Evolutionary conservation across 2,888 invertebrate genomes (phyloP).

Genomic region (Eilema caniola): DNA sequence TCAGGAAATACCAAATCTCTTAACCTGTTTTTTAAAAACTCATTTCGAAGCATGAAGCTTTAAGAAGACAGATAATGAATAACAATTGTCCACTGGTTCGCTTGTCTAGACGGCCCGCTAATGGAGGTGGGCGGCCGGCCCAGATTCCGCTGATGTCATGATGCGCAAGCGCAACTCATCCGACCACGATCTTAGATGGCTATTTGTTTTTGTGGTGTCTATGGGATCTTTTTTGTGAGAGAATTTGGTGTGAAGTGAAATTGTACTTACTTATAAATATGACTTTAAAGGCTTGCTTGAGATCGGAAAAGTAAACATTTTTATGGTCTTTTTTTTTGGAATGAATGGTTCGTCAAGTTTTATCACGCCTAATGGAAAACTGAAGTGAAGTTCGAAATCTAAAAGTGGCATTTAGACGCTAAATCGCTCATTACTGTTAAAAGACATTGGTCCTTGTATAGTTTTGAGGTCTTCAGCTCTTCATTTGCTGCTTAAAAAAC

Average conservation of each 20-base stretch:
- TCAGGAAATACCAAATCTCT: constrained; percentile 38
- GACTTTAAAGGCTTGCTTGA: background rate
- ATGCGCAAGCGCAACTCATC: constrained; percentile 57
- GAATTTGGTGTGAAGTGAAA: constrained; percentile 13
- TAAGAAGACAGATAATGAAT: constrained; percentile 44
- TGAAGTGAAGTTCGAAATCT: background rate
- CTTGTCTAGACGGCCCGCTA: constrained; percentile 64
- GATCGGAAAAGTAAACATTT: background rate
- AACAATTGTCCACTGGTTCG: constrained; percentile 53
- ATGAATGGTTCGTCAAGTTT: constrained; percentile 3
- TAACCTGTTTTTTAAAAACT: constrained; percentile 21
- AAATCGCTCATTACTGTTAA: background rate
- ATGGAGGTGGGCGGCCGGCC: constrained; percentile 76
- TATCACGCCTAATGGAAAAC: background rate
- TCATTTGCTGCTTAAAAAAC: too few species aligned
- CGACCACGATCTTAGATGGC: constrained; percentile 25
- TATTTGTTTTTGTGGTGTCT: constrained; percentile 22
- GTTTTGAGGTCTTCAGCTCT: background rate
- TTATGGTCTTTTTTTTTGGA: background rate
- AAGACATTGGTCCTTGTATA: too few species aligned
- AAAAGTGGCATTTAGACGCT: background rate
- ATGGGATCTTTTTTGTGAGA: constrained; percentile 16
- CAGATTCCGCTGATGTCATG: constrained; percentile 73
- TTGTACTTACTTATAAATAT: constrained; percentile 6
- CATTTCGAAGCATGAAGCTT: constrained; percentile 15